Percentiles rank a stretch among this genome's conserved stretches.
These are phyloP conservation scores for Sinosuthora webbiana DNA, from an alignment of 2,113 vertebrate species.

Conservation along the genomic window DNA sequence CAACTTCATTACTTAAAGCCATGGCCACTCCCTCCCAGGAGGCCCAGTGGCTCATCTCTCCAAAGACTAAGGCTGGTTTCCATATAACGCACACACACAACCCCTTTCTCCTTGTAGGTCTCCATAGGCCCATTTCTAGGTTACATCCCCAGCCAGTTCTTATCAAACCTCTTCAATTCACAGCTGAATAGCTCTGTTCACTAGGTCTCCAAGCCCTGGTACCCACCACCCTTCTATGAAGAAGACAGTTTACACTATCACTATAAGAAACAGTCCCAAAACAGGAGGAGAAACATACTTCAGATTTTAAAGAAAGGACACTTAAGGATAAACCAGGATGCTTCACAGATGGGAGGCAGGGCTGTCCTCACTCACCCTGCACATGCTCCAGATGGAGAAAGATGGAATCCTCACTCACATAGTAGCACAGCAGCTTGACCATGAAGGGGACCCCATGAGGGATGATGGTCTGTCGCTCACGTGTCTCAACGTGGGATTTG, in stretches of 20 bases:
- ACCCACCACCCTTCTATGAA: not conserved
- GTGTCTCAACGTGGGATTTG: constrained; percentile 86
- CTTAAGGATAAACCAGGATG: not conserved
- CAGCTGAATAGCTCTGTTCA: not conserved
- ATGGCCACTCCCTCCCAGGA: not conserved
- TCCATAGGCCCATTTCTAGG: not conserved
- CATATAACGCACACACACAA: not conserved
- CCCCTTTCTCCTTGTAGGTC: not conserved
- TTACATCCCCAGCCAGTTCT: not conserved
- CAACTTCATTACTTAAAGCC: not conserved
- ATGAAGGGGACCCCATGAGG: constrained; percentile 94
- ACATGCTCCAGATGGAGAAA: constrained; percentile 92
- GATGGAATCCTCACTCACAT: constrained; percentile 90
- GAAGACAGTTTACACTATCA: not conserved
- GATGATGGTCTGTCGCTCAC: constrained; percentile 88
- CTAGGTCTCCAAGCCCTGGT: not conserved
- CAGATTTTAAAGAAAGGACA: not conserved
- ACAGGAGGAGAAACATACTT: not conserved
- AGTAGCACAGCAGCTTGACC: constrained; percentile 91
- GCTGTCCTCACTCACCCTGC: constrained; percentile 78
- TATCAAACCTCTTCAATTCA: not conserved
- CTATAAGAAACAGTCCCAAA: not conserved
- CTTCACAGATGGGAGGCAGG: not conserved
- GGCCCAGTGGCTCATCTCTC: not conserved
- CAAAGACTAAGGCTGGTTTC: not conserved